Evolutionary conservation across 2,113 vertebrate species (phyloP), one percentile per base, ranked within the genome.

Genomic region (Cyanistes caeruleus): DNA sequence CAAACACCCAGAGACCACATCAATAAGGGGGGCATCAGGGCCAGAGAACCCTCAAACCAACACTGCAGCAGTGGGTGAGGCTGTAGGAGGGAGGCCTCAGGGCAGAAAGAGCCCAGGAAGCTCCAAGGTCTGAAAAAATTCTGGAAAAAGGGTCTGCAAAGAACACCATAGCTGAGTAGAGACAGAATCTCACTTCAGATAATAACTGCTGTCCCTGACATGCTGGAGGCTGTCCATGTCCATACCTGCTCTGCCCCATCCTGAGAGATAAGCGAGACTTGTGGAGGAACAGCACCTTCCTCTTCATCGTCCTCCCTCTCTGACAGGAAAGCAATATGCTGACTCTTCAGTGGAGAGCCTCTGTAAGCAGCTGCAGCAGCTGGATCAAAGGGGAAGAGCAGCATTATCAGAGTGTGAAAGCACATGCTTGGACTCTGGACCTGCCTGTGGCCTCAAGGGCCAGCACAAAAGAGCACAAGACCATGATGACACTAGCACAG

Each of bases 171-270:
- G 20, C 37, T 67, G 56, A 25, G 41, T 5, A 84, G 51, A 81
- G 19, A 60, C 27, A 70, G 39, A 60, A 43, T 41, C 17, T 78
- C 28, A 43, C 20, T 82, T 58, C 52, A 15, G 44, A 13, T 43
- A 20, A 2, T 63, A 62, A 65, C 24, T 37, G 53, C 49, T 73
- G 59, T 35, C 22, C 18, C 53, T 15, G 20, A 21, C 11, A 6
- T 8, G 39, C 49, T 52, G 65, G 46, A 87, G 39, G 60, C 39
- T 65, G 21, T 51, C 27, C 0, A 3, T 43, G 35, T 69, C 88
- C 69, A 16, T 98, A 98, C 98, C 98, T 98, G 98, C 86, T 98
- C 98, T 73, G 97, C 92, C 48, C 96, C 98, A 75, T 97, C 98
- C 86, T 98, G 97, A 85, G 98, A 97, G 86, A 98, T 96, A 79